phyloP scores from a whole-genome alignment of 2,797 vertebrate genomes.

The Sebastes itinus region DNA sequence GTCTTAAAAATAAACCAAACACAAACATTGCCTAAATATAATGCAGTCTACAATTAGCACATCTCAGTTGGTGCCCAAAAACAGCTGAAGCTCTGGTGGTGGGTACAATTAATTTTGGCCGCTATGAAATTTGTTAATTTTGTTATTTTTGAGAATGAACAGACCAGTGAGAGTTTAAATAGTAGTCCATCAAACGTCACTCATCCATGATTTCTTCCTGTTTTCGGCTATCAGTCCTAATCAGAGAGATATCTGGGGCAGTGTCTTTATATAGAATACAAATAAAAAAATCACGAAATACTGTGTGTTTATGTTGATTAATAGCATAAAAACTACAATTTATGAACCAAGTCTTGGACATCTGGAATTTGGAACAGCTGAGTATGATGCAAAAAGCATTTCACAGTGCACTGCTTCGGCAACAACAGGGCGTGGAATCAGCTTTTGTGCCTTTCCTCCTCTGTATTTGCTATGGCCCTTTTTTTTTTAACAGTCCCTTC shows the following conservation, averaged over 20 bases:
- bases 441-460: conserved; percentile 24
- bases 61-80: neutral
- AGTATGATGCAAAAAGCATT: conserved; percentile 16
- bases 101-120: neutral
- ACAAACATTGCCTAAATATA: neutral
- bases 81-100: neutral
- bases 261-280: neutral
- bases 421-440: conserved; percentile 25
- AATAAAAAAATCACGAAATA: neutral
- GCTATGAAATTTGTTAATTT: neutral
- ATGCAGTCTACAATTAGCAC: neutral
- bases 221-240: neutral
- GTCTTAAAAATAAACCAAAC: neutral
- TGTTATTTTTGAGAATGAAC: neutral
- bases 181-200: neutral
- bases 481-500: conserved; percentile 21
- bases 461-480: conserved; percentile 3
- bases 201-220: neutral
- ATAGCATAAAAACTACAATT: neutral
- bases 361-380: neutral
- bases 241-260: neutral
- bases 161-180: neutral
- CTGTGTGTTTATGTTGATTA: neutral
- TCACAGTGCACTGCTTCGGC: conserved; percentile 18
- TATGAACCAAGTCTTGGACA: neutral